Conservation (phyloP, 2,113 vertebrate species). For the Kryptolebias marmoratus region DNA sequence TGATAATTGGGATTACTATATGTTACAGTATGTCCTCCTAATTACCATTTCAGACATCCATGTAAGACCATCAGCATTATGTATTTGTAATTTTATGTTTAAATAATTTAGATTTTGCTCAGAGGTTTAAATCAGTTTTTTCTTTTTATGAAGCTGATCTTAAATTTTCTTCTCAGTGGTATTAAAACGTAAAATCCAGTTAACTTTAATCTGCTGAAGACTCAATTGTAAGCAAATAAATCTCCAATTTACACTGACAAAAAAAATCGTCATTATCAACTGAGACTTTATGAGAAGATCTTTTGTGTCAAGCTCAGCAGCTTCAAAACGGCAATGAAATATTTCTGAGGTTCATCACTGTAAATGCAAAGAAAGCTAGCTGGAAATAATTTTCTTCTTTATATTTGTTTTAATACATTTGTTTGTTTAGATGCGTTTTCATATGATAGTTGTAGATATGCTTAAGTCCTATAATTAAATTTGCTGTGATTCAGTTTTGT, state of each 20-base stretch:
- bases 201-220: not conserved
- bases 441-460: conserved; percentile 8
- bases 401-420: conserved; percentile 16
- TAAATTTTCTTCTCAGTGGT: not conserved
- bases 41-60: not conserved
- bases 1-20: not conserved
- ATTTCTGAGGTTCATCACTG: not conserved
- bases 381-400: not conserved
- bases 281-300: not conserved
- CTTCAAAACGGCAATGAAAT: not conserved
- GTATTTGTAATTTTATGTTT: not conserved
- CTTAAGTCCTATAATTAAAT: conserved; percentile 34
- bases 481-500: conserved; percentile 34
- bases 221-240: conserved; percentile 2
- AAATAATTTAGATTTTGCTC: not conserved
- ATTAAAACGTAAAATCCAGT: not conserved
- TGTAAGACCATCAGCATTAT: not conserved
- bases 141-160: not conserved
- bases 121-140: not conserved
- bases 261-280: not conserved
- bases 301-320: not conserved
- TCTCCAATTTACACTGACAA: conserved; percentile 2
- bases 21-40: not conserved
- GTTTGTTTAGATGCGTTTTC: conserved; percentile 39
- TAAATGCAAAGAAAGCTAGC: not conserved